Base-by-base conservation (phyloP, 2,113 vertebrate species). In the Piprites chloris region DNA sequence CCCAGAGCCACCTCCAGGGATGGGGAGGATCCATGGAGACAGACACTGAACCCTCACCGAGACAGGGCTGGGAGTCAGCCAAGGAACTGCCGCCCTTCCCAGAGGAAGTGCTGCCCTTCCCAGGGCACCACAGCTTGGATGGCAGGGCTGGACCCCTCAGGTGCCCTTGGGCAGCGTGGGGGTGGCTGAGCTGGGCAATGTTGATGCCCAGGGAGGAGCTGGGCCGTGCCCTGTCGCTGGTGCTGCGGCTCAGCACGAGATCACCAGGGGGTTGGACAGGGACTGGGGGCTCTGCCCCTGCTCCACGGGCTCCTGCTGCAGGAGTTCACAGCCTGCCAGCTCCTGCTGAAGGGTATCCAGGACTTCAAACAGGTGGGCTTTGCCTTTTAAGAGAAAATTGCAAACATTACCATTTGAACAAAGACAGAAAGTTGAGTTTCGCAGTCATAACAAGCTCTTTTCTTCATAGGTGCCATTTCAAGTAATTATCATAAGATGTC, bases 281-380 rank as follows among this genome's bases (percentile, higher is more conserved):
- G 97, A 97, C 58, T 94, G 97, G 39, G 96, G 96, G 55, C 97
- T 97, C 55, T 96, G 97, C 2, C 97, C 92, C 28, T 95, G 93
- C 82, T 97, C 98, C 49, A 94, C 15, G 37, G 97, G 84, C 50
- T 98, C 94, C 72, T 81, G 87, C 30, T 97, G 98, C 53, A 99
- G 44, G 84, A 99, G 97, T 67, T 99, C 98, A 67, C 98, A 99
- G 82, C 98, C 97, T 49, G 98, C 85, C 97, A 99, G 96, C 97
- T 99, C 98, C 7, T 98, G 98, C 96, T 98, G 98, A 15, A 99
- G 98, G 41, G 98, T 98, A 30, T 99, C 98, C 89, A 99, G 98
- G 83, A 98, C 97, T 84, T 99, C 98, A 39, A 97, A 96, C 13
- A 99, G 98, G 91, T 98, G 98, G 35, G 97, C 96, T 90, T 98